Percentiles rank a stretch among this genome's conserved stretches.
phyloP scores from a whole-genome alignment of 92 coral and sea anemone genomes.

The Porites divaricata region DNA sequence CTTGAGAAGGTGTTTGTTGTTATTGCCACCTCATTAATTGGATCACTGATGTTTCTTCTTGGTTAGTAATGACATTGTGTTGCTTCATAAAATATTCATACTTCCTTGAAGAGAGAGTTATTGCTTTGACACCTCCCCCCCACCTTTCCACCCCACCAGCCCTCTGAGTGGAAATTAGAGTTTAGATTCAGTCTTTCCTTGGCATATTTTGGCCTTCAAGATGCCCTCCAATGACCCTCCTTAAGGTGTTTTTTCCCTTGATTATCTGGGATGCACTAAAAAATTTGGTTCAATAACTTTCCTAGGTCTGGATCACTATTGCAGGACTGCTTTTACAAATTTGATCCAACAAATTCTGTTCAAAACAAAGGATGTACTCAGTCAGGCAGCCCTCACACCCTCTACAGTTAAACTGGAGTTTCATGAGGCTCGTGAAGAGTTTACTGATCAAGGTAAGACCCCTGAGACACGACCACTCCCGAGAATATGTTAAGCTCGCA shows the following conservation, averaged over 20 bases:
- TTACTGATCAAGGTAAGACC: constrained; percentile 43
- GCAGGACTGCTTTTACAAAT: constrained; percentile 76
- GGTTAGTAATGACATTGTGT: constrained; percentile 51
- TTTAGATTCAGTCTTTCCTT: too few species aligned
- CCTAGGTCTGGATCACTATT: constrained; percentile 83
- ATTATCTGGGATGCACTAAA: too few species aligned
- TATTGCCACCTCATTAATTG: constrained; percentile 81
- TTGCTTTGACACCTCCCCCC: too few species aligned
- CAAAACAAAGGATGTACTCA: constrained; percentile 74
- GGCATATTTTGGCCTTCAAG: too few species aligned
- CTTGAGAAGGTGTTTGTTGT: constrained; percentile 83
- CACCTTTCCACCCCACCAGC: too few species aligned
- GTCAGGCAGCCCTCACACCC: constrained; percentile 68
- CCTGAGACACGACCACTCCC: background rate
- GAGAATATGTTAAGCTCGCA: too few species aligned
- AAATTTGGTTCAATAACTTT: background rate
- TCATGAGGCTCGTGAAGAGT: constrained; percentile 44
- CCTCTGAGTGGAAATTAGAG: too few species aligned
- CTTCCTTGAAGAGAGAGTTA: too few species aligned
- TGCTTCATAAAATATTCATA: too few species aligned
- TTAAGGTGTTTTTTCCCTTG: too few species aligned
- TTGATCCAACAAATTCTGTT: constrained; percentile 67
- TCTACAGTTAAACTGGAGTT: constrained; percentile 60
- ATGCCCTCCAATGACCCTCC: too few species aligned
- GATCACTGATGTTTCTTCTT: constrained; percentile 83